Evolutionary conservation across 1,140 invertebrate species (phyloP).

Genomic region (Bombus huntii): DNA sequence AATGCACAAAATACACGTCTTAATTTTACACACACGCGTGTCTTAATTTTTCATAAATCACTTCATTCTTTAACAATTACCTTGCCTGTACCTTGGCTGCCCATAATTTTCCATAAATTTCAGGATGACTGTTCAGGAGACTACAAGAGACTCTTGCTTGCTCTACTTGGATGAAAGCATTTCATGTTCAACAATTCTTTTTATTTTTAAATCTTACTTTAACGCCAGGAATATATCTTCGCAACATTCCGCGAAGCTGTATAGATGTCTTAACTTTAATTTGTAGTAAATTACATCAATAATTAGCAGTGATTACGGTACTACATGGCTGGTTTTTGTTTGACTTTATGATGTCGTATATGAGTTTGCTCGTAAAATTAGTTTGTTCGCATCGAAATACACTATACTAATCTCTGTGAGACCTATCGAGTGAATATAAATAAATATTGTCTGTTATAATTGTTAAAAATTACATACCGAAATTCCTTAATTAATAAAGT

Average conservation of each 20-base stretch:
- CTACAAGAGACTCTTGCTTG: conserved; percentile 94
- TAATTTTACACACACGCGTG: conserved; percentile 25
- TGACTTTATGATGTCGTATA: background rate
- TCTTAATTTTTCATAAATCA: conserved; percentile 33
- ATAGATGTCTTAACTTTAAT: conserved; percentile 12
- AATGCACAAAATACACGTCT: background rate
- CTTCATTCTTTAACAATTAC: conserved; percentile 5
- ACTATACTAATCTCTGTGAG: conserved; percentile 6
- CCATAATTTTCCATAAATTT: conserved; percentile 80
- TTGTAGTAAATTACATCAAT: conserved; percentile 24
- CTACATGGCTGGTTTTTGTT: background rate
- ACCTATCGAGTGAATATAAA: background rate
- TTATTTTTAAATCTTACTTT: conserved; percentile 57
- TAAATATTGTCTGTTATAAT: background rate
- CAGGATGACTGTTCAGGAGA: conserved; percentile 96
- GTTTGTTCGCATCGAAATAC: background rate
- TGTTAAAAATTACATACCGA: background rate
- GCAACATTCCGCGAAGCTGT: conserved; percentile 38
- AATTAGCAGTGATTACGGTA: conserved; percentile 41
- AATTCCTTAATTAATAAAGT: background rate
- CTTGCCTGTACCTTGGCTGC: conserved; percentile 7
- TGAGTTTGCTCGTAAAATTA: conserved; percentile 9
- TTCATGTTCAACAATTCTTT: conserved; percentile 54
- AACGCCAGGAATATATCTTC: conserved; percentile 37
- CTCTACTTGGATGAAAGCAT: conserved; percentile 88